Evolutionary conservation across 2,888 invertebrate genomes (phyloP).

Genomic region (Suillia variegata): DNA sequence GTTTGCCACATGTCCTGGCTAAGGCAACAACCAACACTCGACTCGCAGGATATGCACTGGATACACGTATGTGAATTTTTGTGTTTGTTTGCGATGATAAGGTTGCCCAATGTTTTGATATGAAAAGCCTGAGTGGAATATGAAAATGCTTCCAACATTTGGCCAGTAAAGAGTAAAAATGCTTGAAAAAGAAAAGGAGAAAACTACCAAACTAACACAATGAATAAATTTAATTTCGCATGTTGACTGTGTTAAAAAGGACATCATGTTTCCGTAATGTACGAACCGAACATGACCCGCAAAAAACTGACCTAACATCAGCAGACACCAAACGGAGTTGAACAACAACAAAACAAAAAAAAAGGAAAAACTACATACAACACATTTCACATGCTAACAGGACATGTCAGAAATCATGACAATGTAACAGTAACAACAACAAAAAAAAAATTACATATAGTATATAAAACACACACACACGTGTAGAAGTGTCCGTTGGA

Average conservation of each 20-base stretch:
- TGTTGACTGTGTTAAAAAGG: neutral
- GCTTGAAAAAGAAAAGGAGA: neutral
- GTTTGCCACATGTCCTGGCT: neutral
- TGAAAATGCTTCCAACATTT: neutral
- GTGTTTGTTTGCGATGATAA: neutral
- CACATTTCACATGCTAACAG: no score
- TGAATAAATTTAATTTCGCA: neutral
- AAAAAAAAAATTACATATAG: no score
- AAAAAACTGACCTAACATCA: neutral
- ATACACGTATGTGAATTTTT: no score
- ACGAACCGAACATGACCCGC: neutral
- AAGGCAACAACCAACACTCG: no score
- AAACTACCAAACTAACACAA: neutral
- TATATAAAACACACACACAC: neutral
- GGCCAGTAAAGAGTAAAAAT: neutral
- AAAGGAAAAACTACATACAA: no score
- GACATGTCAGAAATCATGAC: neutral
- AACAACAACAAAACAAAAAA: neutral
- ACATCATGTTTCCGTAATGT: neutral
- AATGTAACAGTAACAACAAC: neutral
- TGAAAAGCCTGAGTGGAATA: slow-evolving; percentile 7
- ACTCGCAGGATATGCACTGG: neutral
- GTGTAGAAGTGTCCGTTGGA: no score
- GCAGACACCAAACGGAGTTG: neutral
- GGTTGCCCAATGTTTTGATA: neutral